Conservation (phyloP, 2,888 invertebrate species). For the Acleris emargana region DNA sequence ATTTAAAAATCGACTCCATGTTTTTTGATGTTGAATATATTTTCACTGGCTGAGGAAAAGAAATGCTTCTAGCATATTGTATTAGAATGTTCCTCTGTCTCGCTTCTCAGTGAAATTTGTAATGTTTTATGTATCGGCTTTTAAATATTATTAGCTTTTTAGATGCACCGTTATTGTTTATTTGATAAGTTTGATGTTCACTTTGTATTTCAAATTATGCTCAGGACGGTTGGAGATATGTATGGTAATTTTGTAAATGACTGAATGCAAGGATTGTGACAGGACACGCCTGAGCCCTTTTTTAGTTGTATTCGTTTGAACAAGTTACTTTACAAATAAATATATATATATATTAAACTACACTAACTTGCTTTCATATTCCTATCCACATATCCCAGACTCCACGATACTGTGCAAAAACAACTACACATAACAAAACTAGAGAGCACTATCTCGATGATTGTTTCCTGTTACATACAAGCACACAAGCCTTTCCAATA, state of each 20-base stretch:
- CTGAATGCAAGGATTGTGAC: constrained; percentile 53
- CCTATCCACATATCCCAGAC: neutral
- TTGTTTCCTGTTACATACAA: constrained; percentile 14
- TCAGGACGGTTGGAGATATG: constrained; percentile 58
- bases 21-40: neutral
- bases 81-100: neutral
- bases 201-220: constrained; percentile 65
- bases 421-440: neutral
- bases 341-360: constrained; percentile 50
- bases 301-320: constrained; percentile 73
- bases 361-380: constrained; percentile 34
- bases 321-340: constrained; percentile 76
- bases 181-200: constrained; percentile 69
- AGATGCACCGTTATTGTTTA: constrained; percentile 71
- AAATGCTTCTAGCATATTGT: neutral
- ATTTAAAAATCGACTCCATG: neutral
- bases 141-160: constrained; percentile 68
- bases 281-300: constrained; percentile 66
- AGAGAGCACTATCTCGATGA: constrained; percentile 1
- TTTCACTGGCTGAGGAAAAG: constrained; percentile 22
- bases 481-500: neutral
- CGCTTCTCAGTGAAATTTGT: constrained; percentile 30
- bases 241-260: constrained; percentile 59
- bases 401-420: neutral
- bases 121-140: constrained; percentile 53